Percentiles rank a stretch among this genome's conserved stretches.
Conservation (phyloP, 1,140 invertebrate genomes). For the Zaprionus kolodkinae region DNA sequence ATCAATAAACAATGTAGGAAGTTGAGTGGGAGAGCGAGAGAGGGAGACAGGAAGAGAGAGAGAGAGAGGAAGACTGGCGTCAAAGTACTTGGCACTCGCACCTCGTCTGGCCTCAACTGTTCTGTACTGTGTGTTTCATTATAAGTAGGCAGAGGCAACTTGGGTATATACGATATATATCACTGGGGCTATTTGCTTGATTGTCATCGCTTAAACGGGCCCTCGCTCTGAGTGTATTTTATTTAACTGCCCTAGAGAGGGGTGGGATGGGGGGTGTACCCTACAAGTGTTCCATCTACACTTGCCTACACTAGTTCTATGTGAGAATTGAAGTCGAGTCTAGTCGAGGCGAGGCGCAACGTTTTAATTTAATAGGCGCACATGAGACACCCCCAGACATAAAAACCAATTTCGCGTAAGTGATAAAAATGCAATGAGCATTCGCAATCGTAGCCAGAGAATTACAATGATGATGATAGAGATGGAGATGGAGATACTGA, state of each 20-base stretch:
- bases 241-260: constrained; percentile 57
- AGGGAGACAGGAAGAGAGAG: background rate
- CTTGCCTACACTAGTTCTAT: constrained; percentile 14
- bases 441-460: constrained; percentile 39
- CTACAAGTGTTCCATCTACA: constrained; percentile 30
- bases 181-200: constrained; percentile 68
- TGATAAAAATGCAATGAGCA: constrained; percentile 82
- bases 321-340: constrained; percentile 57
- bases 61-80: constrained; percentile 7
- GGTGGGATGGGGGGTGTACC: background rate
- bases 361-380: constrained; percentile 80
- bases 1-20: constrained; percentile 70
- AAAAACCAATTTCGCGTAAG: constrained; percentile 82
- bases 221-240: constrained; percentile 59
- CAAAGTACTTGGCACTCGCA: constrained; percentile 7
- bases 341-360: constrained; percentile 45
- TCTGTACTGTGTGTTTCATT: constrained; percentile 36
- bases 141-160: constrained; percentile 23
- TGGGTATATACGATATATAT: constrained; percentile 40
- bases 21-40: constrained; percentile 4
- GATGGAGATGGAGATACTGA: too few relatives aligned
- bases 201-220: constrained; percentile 74
- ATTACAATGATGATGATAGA: constrained; percentile 28
- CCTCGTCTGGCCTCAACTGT: constrained; percentile 19
- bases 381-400: constrained; percentile 73